Percentiles rank a stretch among this genome's conserved stretches.
Evolutionary conservation across 2,797 vertebrate genomes (phyloP).

Genomic region (Intellagama lesueurii): DNA sequence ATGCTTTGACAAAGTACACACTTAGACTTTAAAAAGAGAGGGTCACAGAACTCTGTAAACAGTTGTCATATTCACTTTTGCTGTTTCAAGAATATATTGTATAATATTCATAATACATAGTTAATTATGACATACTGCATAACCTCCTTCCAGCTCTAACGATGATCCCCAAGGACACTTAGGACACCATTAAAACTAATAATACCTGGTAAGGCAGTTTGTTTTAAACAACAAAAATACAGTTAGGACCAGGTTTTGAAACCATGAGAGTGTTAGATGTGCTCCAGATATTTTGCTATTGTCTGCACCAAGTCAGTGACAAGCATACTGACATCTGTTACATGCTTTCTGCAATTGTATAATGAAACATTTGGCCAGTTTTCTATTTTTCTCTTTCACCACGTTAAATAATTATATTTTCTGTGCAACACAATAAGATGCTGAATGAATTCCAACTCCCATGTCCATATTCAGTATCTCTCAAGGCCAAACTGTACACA

Average conservation of each 20-base stretch:
- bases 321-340: neutral
- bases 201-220: neutral
- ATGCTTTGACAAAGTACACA: slow-evolving; percentile 18
- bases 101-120: no score
- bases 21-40: neutral
- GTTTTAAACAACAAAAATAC: neutral
- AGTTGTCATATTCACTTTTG: slow-evolving; percentile 42
- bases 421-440: neutral
- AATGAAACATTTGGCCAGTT: no score
- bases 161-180: neutral
- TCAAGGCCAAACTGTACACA: neutral
- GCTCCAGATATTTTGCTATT: neutral
- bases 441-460: neutral
- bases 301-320: neutral
- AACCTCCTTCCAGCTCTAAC: neutral
- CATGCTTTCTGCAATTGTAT: neutral
- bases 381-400: neutral
- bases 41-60: no score
- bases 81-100: neutral
- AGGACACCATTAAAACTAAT: neutral
- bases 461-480: neutral
- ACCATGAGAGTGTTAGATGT: neutral
- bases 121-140: neutral
- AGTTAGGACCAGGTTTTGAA: neutral
- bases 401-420: neutral